Conservation (phyloP, 2,113 vertebrate species). For the Tapirus terrestris region DNA sequence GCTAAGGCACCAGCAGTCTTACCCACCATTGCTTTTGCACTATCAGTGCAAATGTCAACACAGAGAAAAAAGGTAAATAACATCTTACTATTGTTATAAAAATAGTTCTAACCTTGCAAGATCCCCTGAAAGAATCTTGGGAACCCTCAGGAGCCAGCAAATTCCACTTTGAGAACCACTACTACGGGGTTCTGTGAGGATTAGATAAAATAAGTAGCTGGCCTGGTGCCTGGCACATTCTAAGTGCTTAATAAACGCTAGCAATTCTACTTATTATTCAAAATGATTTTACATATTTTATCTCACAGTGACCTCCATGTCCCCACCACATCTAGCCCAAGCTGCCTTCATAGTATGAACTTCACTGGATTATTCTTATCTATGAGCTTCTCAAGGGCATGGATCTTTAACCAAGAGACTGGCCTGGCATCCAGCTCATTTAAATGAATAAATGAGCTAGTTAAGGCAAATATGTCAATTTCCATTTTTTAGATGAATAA, state of each 20-base stretch:
- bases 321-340: neutral
- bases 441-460: neutral
- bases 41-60: neutral
- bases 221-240: neutral
- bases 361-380: neutral
- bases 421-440: neutral
- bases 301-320: neutral
- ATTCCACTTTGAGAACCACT: neutral
- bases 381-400: neutral
- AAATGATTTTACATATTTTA: neutral
- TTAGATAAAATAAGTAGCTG: neutral
- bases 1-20: neutral
- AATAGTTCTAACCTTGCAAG: neutral
- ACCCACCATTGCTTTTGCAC: neutral
- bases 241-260: neutral
- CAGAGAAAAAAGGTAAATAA: neutral
- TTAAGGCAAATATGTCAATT: neutral
- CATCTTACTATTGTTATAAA: neutral
- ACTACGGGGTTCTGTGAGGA: neutral
- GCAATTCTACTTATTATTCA: neutral
- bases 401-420: neutral
- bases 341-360: neutral
- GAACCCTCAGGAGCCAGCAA: neutral
- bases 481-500: neutral
- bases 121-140: neutral